A percentile compares a stretch with the other conserved stretches of the same genome.
Evolutionary conservation across 1,140 invertebrate species (phyloP).

Genomic region (Trichonephila inaurata): DNA sequence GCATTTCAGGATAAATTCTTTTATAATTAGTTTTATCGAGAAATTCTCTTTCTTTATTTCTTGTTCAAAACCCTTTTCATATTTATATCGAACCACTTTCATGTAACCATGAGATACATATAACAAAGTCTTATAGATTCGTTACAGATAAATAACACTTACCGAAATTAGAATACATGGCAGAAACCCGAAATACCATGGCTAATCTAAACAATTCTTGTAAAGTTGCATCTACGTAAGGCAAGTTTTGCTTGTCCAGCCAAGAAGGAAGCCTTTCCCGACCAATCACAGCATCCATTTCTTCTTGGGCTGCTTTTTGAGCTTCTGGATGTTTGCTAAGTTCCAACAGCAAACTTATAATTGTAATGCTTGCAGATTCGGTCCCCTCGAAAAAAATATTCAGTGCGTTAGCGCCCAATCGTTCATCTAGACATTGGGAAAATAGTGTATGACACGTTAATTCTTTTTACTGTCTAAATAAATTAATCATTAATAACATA

Average conservation of each 20-base stretch:
- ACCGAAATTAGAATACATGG: constrained; percentile 64
- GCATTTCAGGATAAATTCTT: no score
- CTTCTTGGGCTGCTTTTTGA: constrained; percentile 79
- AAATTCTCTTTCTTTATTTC: no score
- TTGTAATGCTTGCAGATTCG: background rate
- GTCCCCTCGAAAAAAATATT: constrained; percentile 65
- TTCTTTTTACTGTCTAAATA: no score
- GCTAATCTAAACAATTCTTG: constrained; percentile 47
- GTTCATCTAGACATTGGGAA: background rate
- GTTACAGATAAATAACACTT: background rate
- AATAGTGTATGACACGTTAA: no score
- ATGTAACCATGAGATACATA: no score
- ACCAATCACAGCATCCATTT: constrained; percentile 79
- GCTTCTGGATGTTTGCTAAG: constrained; percentile 59
- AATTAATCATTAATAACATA: no score
- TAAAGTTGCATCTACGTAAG: constrained; percentile 76
- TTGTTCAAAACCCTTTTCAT: no score
- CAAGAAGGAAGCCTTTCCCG: constrained; percentile 76
- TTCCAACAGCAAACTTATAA: background rate
- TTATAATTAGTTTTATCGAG: no score
- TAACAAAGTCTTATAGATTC: no score
- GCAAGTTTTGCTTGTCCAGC: constrained; percentile 74
- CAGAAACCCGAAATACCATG: background rate
- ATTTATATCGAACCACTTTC: no score
- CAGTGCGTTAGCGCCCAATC: constrained; percentile 6